phyloP scores from a whole-genome alignment of 1,140 invertebrate species.

The Philaenus spumarius region DNA sequence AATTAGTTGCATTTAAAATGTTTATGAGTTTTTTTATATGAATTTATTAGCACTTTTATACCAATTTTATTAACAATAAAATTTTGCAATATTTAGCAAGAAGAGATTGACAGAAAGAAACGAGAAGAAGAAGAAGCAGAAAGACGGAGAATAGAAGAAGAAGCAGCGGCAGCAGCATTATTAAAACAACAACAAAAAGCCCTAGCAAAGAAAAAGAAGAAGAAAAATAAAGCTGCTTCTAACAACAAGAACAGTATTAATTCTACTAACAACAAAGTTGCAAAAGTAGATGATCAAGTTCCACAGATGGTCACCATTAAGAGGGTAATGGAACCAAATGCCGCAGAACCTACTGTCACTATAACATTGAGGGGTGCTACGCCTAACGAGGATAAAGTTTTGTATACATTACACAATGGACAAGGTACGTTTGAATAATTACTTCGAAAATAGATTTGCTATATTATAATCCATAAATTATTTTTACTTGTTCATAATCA shows the following conservation, averaged over 20 bases:
- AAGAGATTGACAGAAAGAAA: slow-evolving; percentile 45
- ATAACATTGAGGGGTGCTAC: slow-evolving; percentile 67
- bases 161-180: slow-evolving; percentile 5
- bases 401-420: slow-evolving; percentile 65
- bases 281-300: slow-evolving; percentile 33
- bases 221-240: slow-evolving; percentile 21
- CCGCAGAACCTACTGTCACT: slow-evolving; percentile 61
- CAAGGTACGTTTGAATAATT: slow-evolving; percentile 31
- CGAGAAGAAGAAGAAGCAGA: slow-evolving; percentile 43
- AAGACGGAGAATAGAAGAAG: slow-evolving; percentile 38
- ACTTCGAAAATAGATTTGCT: too few relatives aligned
- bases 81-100: slow-evolving; percentile 37
- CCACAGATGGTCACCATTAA: slow-evolving; percentile 68
- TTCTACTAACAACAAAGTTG: slow-evolving; percentile 9
- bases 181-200: slow-evolving; percentile 34
- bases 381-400: slow-evolving; percentile 62
- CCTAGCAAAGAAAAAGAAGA: slow-evolving; percentile 39
- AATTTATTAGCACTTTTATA: not conserved
- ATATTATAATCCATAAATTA: too few relatives aligned
- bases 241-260: slow-evolving; percentile 22
- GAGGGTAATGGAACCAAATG: slow-evolving; percentile 55
- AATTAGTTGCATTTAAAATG: too few relatives aligned
- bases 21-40: not conserved
- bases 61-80: not conserved
- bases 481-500: too few relatives aligned